phyloP scores from a whole-genome alignment of 2,888 invertebrate species.

The Sthenelais limicola region DNA sequence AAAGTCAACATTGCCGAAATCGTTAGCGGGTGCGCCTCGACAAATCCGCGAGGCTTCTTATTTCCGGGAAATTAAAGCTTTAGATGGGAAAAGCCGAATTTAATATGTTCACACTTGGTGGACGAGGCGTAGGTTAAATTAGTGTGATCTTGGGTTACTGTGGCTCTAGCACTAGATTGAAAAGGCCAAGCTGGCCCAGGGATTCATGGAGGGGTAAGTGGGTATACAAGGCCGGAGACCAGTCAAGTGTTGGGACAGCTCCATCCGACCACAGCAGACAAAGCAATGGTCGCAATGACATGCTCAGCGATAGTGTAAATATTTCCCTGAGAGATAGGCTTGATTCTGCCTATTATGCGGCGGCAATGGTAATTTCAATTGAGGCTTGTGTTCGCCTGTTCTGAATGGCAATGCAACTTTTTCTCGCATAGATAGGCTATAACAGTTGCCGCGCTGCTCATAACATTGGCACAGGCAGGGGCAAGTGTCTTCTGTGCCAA shows the following conservation, averaged over 20 bases:
- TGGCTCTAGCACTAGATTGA: neutral
- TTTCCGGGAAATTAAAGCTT: slow-evolving; percentile 41
- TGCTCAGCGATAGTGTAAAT: too few relatives aligned
- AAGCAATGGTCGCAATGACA: too few relatives aligned
- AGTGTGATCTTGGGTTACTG: slow-evolving; percentile 7
- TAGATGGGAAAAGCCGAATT: slow-evolving; percentile 37
- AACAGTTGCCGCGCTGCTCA: too few relatives aligned
- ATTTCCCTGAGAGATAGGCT: too few relatives aligned
- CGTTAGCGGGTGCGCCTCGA: neutral
- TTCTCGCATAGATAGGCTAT: too few relatives aligned
- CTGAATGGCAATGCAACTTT: neutral
- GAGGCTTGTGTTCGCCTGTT: slow-evolving; percentile 17
- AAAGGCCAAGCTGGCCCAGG: neutral
- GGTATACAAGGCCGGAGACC: too few relatives aligned
- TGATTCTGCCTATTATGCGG: too few relatives aligned
- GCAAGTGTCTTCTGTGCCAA: too few relatives aligned
- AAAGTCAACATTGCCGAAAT: slow-evolving; percentile 33
- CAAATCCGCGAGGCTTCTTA: slow-evolving; percentile 29
- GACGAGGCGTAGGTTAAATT: neutral
- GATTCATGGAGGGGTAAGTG: too few relatives aligned
- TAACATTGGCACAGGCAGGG: too few relatives aligned
- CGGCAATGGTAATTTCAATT: slow-evolving; percentile 31
- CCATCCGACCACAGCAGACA: too few relatives aligned
- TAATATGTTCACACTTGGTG: slow-evolving; percentile 38
- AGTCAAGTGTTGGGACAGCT: too few relatives aligned